These are phyloP conservation scores for Trachymyrmex septentrionalis DNA, from an alignment of 1,140 invertebrate species.

Conservation along the genomic window DNA sequence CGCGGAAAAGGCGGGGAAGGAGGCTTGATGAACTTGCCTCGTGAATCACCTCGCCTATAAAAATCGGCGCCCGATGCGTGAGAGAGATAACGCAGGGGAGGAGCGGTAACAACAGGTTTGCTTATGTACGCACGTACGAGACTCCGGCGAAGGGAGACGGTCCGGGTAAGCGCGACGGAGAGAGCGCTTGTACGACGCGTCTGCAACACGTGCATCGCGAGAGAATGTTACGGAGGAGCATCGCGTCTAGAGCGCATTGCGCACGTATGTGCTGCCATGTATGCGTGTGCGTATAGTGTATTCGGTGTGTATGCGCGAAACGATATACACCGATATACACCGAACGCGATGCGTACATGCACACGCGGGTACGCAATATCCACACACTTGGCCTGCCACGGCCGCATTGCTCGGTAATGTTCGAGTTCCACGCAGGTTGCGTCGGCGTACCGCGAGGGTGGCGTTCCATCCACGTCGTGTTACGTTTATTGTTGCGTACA, in stretches of 20 bases:
- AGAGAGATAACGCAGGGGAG: conserved; percentile 80
- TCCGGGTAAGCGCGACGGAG: conserved; percentile 19
- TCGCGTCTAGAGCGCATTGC: conserved; percentile 2
- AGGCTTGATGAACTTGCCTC: conserved; percentile 84
- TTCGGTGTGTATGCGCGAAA: conserved; percentile 20
- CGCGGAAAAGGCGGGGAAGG: conserved; percentile 67
- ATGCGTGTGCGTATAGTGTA: background rate
- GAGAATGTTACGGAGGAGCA: conserved; percentile 52
- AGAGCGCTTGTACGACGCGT: conserved; percentile 40
- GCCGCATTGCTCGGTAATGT: conserved; percentile 64
- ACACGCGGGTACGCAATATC: conserved; percentile 4
- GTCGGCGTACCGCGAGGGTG: conserved; percentile 72
- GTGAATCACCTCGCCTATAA: conserved; percentile 82
- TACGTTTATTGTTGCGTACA: conserved; percentile 75
- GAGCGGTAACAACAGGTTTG: conserved; percentile 84
- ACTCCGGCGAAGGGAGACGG: background rate
- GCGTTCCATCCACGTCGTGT: conserved; percentile 76
- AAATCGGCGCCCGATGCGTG: conserved; percentile 82
- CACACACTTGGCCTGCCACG: conserved; percentile 46
- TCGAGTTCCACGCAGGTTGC: conserved; percentile 71
- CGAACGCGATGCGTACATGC: background rate
- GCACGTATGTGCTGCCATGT: no score
- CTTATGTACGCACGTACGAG: conserved; percentile 72
- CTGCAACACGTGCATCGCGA: conserved; percentile 65
- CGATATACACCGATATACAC: background rate